Conservation (phyloP, 2,888 invertebrate genomes). For the Euproctis similis region DNA sequence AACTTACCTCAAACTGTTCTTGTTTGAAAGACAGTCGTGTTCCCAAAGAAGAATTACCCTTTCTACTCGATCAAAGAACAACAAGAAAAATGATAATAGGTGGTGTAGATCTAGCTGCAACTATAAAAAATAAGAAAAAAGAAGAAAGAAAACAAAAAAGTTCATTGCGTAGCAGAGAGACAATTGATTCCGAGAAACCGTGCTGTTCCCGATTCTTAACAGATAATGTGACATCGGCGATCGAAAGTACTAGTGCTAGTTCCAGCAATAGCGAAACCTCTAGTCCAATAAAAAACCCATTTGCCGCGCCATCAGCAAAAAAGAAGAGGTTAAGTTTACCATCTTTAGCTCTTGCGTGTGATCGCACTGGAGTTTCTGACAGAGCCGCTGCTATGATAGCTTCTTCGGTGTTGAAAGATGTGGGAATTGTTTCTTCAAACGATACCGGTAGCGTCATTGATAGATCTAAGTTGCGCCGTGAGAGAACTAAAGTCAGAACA, state of each 20-base stretch:
- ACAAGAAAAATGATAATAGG: conserved; percentile 7
- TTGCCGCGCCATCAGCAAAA: conserved; percentile 1
- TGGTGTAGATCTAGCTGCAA: conserved; percentile 4
- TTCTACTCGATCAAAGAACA: conserved; percentile 4
- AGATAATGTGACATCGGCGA: conserved; percentile 2
- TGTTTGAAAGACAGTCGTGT: conserved; percentile 2
- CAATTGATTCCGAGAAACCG: conserved; percentile 3
- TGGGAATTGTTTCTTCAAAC: conserved; percentile 9
- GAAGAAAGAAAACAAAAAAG: conserved; percentile 4
- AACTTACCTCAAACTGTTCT: conserved; percentile 3
- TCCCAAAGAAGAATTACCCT: conserved; percentile 3
- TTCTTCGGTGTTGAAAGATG: conserved; percentile 8
- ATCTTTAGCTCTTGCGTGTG: conserved; percentile 11
- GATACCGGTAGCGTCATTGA: conserved; percentile 7
- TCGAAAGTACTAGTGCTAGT: conserved; percentile 2
- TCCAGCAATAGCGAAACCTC: conserved; percentile 1
- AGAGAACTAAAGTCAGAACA: conserved; percentile 5
- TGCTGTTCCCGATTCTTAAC: conserved; percentile 6
- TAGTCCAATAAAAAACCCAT: conserved; percentile 1
- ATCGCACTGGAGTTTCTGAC: conserved; percentile 11
- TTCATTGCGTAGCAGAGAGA: conserved; percentile 3
- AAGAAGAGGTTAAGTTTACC: conserved; percentile 8
- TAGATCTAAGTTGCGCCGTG: conserved; percentile 8
- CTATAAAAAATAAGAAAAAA: conserved; percentile 6
- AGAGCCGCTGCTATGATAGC: conserved; percentile 7